phyloP scores from a whole-genome alignment of 2,113 vertebrate genomes.

The Dolichallabes microphthalmus region DNA sequence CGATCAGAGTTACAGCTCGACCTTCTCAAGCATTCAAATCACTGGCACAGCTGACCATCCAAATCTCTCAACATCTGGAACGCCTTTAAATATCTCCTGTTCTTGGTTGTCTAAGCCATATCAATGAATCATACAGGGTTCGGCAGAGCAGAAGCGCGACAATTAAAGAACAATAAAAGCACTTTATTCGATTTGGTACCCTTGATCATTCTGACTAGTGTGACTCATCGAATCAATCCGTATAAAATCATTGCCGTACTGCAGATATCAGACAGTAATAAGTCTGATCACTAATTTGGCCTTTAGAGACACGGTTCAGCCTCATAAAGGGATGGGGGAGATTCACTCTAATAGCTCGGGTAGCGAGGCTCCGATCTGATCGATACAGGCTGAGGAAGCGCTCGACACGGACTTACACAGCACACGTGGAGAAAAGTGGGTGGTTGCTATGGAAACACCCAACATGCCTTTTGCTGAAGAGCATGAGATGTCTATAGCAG shows the following conservation, averaged over 20 bases:
- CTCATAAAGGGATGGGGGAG: conserved; percentile 44
- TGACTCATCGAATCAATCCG: conserved; percentile 20
- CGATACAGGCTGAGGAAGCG: conserved; percentile 48
- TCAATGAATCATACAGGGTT: background rate
- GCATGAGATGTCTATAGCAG: conserved; percentile 19
- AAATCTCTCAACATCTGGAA: background rate
- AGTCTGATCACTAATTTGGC: conserved; percentile 38
- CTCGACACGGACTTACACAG: conserved; percentile 22
- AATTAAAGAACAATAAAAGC: background rate
- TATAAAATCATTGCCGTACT: conserved; percentile 27
- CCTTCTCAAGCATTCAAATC: background rate
- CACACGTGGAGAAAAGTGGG: conserved; percentile 45
- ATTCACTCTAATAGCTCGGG: conserved; percentile 50
- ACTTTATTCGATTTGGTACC: conserved; percentile 24
- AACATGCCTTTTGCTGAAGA: conserved; percentile 45
- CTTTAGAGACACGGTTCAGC: conserved; percentile 40
- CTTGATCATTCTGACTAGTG: conserved; percentile 12
- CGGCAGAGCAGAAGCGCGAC: background rate
- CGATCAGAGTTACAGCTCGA: background rate
- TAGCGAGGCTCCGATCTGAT: conserved; percentile 31
- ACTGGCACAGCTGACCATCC: background rate
- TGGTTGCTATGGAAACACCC: conserved; percentile 57
- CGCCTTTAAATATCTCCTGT: background rate
- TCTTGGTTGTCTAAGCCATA: conserved; percentile 5
- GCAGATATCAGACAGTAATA: conserved; percentile 42